Base-by-base conservation (phyloP, 2,797 vertebrate genomes). In the Calcarius lapponicus region DNA sequence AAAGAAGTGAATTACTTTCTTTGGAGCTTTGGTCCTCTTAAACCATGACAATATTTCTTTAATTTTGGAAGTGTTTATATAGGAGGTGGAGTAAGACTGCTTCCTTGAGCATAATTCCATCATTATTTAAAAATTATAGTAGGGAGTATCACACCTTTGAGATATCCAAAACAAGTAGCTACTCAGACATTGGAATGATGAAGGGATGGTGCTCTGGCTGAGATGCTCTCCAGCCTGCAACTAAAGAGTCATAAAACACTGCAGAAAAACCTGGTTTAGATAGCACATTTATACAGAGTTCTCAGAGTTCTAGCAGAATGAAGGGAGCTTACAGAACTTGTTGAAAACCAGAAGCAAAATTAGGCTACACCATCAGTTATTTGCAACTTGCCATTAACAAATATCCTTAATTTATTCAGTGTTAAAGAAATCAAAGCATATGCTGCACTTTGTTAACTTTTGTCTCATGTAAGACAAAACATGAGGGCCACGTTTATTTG, bases 141-240 rank as follows among this genome's bases (percentile, higher is more conserved):
- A 29, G 32, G 60, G 15, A 54, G 12, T 65, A 90, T 94, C 80
- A 84, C 12, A 80, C 64, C 84, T 91, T 82, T 61, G 91, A 95
- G 66, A 92, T 78, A 91, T 21, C 25, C 57, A 43, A 82, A 84
- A 40, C n/a, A 88, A 88, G 70, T 64, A 93, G 36, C 51, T 88
- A 42, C 42, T 92, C 84, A 94, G 88, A 84, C 45, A 80, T 40
- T 66, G 90, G 88, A 92, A 95, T 92, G 88, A 91, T n/a, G 80
- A 95, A 94, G 38, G 81, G 79, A 78, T 84, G 40, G 42, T 90
- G 17, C 50, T 92, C 10, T 80, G 79, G 62, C 45, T 47, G 47
- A 92, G 86, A 86, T 88, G 18, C 8, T 93, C 19, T 89, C 56
- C 57, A 96, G 53, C 32, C 79, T 93, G 50, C 71, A 86, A 40